These are phyloP conservation scores for Cerastis rubricosa DNA, from an alignment of 2,888 invertebrate species.

Conservation along the genomic window DNA sequence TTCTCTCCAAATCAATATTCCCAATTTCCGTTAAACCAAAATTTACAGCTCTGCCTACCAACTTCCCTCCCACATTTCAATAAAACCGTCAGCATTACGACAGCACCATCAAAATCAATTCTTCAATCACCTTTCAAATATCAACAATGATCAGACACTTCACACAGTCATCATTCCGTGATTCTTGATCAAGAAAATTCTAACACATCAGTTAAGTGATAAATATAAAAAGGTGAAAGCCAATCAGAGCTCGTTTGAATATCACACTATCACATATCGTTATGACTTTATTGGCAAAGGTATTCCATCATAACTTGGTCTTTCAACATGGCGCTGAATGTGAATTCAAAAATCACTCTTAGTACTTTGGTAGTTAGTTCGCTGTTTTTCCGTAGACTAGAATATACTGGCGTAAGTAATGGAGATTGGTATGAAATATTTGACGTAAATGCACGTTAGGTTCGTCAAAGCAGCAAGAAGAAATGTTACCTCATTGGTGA, in stretches of 20 bases:
- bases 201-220: slow-evolving; percentile 40
- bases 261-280: slow-evolving; percentile 41
- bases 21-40: not conserved
- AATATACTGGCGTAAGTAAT: not conserved
- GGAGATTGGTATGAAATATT: slow-evolving; percentile 34
- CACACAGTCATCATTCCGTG: slow-evolving; percentile 41
- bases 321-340: not conserved
- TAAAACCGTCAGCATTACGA: slow-evolving; percentile 14
- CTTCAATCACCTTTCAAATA: slow-evolving; percentile 8
- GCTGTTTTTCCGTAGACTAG: not conserved
- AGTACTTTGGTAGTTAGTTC: not conserved
- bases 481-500: slow-evolving; percentile 12
- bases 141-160: slow-evolving; percentile 28
- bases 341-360: not conserved
- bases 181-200: slow-evolving; percentile 41
- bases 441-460: slow-evolving; percentile 16
- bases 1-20: not conserved
- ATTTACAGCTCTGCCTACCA: not conserved
- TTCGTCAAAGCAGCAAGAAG: slow-evolving; percentile 6
- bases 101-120: slow-evolving; percentile 16
- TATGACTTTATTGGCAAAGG: slow-evolving; percentile 50
- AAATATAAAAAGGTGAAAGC: slow-evolving; percentile 40
- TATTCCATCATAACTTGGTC: slow-evolving; percentile 5
- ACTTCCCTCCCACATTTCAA: not conserved
- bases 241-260: slow-evolving; percentile 46